phyloP scores from a whole-genome alignment of 2,113 vertebrate genomes.

The Sebastes schlegelii region DNA sequence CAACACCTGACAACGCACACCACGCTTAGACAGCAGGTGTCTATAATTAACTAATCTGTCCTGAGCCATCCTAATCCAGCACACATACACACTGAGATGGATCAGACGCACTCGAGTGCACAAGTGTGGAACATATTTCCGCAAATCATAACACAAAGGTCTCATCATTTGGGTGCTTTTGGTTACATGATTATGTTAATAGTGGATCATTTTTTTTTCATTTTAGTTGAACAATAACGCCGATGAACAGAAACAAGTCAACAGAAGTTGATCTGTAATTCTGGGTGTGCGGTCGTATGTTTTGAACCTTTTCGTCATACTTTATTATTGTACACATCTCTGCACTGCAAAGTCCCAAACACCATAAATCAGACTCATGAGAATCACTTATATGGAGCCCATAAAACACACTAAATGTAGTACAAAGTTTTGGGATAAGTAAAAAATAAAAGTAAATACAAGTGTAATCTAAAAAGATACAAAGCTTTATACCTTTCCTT shows the following conservation, averaged over 20 bases:
- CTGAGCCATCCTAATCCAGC: conserved; percentile 83
- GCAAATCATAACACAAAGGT: conserved; percentile 13
- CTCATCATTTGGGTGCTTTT: not conserved
- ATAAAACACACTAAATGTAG: too few relatives aligned
- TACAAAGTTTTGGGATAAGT: too few relatives aligned
- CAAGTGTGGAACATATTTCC: conserved; percentile 36
- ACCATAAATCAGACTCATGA: too few relatives aligned
- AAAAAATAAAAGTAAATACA: too few relatives aligned
- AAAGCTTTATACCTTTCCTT: too few relatives aligned
- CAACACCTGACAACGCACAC: conserved; percentile 82
- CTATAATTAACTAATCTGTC: conserved; percentile 87
- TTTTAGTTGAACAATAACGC: too few relatives aligned
- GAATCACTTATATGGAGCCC: too few relatives aligned
- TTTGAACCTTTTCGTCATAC: not conserved
- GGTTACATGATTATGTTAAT: not conserved
- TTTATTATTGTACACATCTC: not conserved
- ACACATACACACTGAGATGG: conserved; percentile 67
- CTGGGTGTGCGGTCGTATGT: too few relatives aligned
- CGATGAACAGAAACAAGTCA: not conserved
- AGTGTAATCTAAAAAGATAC: too few relatives aligned
- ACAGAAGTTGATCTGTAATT: too few relatives aligned
- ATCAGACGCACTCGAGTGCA: conserved; percentile 59
- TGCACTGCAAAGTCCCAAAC: not conserved
- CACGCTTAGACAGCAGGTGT: conserved; percentile 81
- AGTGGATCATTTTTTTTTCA: not conserved